phyloP scores from a whole-genome alignment of 2,888 invertebrate species.

The Hypena proboscidalis region DNA sequence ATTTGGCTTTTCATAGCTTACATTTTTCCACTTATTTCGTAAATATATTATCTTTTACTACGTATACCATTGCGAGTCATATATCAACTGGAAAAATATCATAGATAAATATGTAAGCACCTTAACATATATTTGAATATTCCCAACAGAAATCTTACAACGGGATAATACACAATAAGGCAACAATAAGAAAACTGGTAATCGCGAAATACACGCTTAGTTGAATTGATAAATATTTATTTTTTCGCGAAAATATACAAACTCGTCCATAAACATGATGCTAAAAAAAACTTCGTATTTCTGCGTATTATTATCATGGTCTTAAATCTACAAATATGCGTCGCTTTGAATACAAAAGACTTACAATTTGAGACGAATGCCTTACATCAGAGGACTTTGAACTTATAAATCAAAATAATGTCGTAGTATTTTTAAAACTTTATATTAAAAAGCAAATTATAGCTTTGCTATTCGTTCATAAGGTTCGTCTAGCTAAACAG shows the following conservation, averaged over 20 bases:
- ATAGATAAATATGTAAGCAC: constrained; percentile 35
- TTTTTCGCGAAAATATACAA: constrained; percentile 14
- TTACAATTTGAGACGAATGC: constrained; percentile 2
- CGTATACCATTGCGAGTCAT: constrained; percentile 12
- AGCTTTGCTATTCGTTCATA: no score
- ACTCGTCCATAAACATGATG: constrained; percentile 7
- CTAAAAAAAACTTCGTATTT: constrained; percentile 3
- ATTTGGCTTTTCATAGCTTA: background rate
- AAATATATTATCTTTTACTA: constrained; percentile 40
- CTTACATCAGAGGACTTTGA: background rate
- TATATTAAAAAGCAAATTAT: no score
- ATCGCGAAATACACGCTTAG: constrained; percentile 27
- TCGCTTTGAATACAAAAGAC: constrained; percentile 12
- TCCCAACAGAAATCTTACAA: constrained; percentile 25
- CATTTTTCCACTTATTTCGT: constrained; percentile 7
- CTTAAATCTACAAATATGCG: constrained; percentile 11
- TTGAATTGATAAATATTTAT: constrained; percentile 37
- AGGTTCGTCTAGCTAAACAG: no score
- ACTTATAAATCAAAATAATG: no score
- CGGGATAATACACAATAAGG: constrained; percentile 26
- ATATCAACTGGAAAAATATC: constrained; percentile 31
- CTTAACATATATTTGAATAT: constrained; percentile 44
- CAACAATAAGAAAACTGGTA: constrained; percentile 29
- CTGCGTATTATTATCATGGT: constrained; percentile 6
- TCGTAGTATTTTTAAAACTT: no score